Conservation (phyloP, 2,797 vertebrate genomes). For the Ptychadena robeensis region DNA sequence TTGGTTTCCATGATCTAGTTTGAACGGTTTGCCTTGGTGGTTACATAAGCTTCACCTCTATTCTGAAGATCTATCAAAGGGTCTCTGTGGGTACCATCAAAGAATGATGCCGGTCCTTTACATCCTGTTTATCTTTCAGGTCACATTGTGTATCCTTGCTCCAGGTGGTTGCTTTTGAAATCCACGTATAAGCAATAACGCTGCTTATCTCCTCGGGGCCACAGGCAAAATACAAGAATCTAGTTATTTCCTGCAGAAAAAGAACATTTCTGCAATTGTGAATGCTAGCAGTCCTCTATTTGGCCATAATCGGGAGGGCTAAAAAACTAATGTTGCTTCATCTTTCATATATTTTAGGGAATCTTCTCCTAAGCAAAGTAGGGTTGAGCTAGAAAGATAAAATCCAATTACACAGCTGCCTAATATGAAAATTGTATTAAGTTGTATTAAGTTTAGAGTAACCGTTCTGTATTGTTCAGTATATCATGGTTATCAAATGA, state of each 20-base stretch:
- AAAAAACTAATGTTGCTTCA: background rate
- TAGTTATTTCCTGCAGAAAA: constrained; percentile 12
- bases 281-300: background rate
- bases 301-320: background rate
- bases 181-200: background rate
- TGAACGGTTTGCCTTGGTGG: background rate
- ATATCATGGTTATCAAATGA: too few species aligned
- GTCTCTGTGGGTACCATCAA: constrained; percentile 9
- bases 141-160: constrained; percentile 1
- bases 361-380: background rate
- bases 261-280: background rate
- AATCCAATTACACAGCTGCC: background rate
- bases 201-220: constrained; percentile 20
- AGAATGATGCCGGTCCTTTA: background rate
- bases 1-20: background rate
- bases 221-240: constrained; percentile 22
- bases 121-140: background rate
- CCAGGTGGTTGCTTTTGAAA: constrained; percentile 8
- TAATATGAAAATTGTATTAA: background rate
- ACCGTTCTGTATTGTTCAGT: background rate
- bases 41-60: background rate
- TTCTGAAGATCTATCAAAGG: background rate
- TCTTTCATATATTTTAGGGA: background rate
- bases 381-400: background rate
- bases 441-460: background rate